Percentiles rank a stretch among this genome's conserved stretches.
These are phyloP conservation scores for Pogonomyrmex barbatus DNA, from an alignment of 1,140 invertebrate genomes.

Conservation along the genomic window DNA sequence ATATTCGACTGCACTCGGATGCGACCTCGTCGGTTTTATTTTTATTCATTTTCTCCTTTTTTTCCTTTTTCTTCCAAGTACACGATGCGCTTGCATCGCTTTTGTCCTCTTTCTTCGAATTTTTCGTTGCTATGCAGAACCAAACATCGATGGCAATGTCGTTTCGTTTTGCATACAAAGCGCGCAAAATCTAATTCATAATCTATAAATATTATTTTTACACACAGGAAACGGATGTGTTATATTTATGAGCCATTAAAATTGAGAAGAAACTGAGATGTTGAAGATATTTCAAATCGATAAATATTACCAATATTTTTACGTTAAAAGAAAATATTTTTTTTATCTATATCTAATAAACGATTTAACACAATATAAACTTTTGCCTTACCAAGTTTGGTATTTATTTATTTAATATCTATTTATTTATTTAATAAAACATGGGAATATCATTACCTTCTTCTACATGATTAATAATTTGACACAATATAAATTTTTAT, in stretches of 20 bases:
- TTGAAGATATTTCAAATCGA: neutral
- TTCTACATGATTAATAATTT: neutral
- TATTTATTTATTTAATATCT: neutral
- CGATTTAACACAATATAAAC: neutral
- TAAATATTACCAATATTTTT: neutral
- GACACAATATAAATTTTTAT: neutral
- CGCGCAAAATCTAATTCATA: slow-evolving; percentile 21
- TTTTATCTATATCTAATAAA: neutral
- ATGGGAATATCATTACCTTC: no score
- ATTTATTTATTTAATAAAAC: neutral
- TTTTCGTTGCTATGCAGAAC: slow-evolving; percentile 27
- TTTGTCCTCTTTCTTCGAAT: slow-evolving; percentile 32
- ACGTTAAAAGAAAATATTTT: neutral
- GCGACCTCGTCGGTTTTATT: slow-evolving; percentile 38
- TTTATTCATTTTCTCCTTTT: slow-evolving; percentile 24
- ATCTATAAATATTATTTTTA: slow-evolving; percentile 6
- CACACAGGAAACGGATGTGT: neutral
- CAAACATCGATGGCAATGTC: slow-evolving; percentile 21
- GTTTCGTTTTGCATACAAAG: slow-evolving; percentile 41
- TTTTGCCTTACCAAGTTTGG: neutral
- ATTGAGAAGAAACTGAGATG: neutral
- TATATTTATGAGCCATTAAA: neutral
- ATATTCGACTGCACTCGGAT: slow-evolving; percentile 45
- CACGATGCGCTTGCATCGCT: neutral
- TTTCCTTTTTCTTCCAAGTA: slow-evolving; percentile 43